Conservation (phyloP, 2,888 invertebrate species). For the Torymus auratus region DNA sequence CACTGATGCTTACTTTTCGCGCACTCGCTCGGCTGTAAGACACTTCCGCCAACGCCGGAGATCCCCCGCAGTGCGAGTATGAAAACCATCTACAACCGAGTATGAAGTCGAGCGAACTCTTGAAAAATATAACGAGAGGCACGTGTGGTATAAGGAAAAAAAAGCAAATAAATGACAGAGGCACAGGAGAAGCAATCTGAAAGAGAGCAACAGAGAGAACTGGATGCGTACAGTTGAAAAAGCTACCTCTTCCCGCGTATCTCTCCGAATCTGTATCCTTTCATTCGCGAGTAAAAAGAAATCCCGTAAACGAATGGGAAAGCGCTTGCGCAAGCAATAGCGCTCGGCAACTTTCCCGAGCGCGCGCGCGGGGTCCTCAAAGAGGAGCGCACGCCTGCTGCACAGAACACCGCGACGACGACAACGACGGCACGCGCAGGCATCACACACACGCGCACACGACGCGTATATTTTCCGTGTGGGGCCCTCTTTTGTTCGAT, state of each 20-base stretch:
- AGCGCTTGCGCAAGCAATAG: conserved; percentile 1
- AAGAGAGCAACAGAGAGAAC: background rate
- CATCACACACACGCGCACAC: background rate
- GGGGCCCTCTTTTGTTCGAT: conserved; percentile 37
- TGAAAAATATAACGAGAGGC: no score
- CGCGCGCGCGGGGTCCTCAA: no score
- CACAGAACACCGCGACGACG: background rate
- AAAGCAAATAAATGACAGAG: no score
- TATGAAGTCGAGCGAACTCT: no score
- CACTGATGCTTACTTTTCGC: no score
- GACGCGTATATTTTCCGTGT: conserved; percentile 23
- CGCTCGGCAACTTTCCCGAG: conserved; percentile 20
- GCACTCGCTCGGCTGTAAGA: no score
- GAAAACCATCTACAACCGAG: no score
- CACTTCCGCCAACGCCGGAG: no score
- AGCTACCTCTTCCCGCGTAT: conserved; percentile 5
- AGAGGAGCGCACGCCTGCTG: no score
- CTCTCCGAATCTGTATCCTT: conserved; percentile 27
- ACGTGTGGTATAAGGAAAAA: no score
- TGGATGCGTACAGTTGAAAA: conserved; percentile 32
- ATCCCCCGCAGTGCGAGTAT: no score
- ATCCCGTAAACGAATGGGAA: conserved; percentile 26
- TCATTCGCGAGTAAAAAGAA: conserved; percentile 43
- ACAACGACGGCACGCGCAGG: background rate
- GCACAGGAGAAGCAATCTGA: background rate